Conservation (phyloP, 2,797 vertebrate genomes). For the Poecilia gillii region DNA sequence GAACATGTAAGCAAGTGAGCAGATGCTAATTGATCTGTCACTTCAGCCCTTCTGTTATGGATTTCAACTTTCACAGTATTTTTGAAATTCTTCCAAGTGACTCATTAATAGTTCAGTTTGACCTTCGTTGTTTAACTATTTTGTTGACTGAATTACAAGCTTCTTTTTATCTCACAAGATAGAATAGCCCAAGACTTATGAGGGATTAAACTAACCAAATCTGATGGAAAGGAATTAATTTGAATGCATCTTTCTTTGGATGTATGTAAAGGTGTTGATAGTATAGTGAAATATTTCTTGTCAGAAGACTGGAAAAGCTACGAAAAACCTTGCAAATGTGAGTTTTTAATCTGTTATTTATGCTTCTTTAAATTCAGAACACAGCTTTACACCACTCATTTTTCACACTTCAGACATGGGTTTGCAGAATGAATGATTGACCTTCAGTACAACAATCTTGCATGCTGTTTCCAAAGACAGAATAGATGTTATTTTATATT, state of each 20-base stretch:
- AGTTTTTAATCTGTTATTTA: neutral
- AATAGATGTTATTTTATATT: neutral
- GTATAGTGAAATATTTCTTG: neutral
- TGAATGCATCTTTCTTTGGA: neutral
- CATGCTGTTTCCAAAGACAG: neutral
- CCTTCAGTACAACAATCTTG: slow-evolving; percentile 18
- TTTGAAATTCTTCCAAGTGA: neutral
- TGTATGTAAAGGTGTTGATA: neutral
- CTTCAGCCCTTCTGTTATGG: neutral
- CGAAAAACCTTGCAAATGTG: neutral
- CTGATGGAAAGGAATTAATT: neutral
- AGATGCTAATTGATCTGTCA: neutral
- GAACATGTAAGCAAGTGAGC: neutral
- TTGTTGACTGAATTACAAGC: neutral
- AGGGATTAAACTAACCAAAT: neutral
- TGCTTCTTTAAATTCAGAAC: neutral
- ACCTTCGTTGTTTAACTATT: neutral
- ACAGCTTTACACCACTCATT: neutral
- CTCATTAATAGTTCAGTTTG: neutral
- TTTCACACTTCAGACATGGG: neutral
- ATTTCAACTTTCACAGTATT: neutral
- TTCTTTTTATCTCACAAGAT: neutral
- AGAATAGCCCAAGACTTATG: neutral
- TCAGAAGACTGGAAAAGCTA: neutral
- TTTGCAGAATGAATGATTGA: neutral